Conservation (phyloP, 1,140 invertebrate genomes). For the Ceratina calcarata region DNA sequence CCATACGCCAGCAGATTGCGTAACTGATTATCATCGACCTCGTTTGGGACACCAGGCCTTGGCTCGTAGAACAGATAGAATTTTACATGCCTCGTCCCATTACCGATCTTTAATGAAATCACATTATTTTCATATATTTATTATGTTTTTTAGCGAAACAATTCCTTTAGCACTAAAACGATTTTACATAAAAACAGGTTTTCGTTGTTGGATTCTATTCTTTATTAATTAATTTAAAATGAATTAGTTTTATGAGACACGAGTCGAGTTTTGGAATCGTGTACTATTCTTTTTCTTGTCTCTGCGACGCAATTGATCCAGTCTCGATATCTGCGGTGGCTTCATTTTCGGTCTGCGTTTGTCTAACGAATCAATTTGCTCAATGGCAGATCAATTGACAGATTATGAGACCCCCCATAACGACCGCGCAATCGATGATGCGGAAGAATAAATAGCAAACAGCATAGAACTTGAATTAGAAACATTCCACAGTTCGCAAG, state of each 20-base stretch:
- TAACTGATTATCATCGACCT: neutral
- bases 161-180: too few species aligned
- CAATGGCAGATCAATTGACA: conserved; percentile 35
- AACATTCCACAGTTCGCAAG: too few species aligned
- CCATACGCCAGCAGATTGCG: neutral
- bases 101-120: too few species aligned
- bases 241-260: too few species aligned
- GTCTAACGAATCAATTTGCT: conserved; percentile 25
- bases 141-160: too few species aligned
- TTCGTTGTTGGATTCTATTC: neutral
- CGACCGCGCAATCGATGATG: conserved; percentile 3
- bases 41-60: neutral
- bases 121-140: too few species aligned
- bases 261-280: neutral
- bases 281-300: neutral
- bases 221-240: neutral
- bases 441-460: neutral
- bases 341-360: conserved; percentile 20
- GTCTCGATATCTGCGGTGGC: neutral
- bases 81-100: neutral
- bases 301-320: neutral
- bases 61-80: neutral
- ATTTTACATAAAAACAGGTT: neutral
- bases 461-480: neutral
- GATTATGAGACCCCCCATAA: conserved; percentile 9